Evolutionary conservation across 2,113 vertebrate species (phyloP).

Genomic region (Ardeotis arabs): DNA sequence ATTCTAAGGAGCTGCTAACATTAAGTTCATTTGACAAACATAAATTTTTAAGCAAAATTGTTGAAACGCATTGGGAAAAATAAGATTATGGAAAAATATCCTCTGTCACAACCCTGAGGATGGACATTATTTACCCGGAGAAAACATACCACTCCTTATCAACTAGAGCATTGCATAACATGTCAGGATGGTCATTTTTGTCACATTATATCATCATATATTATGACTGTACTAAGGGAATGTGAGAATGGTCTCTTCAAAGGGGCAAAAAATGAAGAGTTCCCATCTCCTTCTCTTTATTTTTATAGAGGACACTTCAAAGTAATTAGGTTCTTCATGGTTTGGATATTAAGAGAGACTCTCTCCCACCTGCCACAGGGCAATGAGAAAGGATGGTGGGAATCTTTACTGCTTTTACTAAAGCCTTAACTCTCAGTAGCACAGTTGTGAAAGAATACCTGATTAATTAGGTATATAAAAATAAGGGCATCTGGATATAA

Average conservation of each 20-base stretch:
- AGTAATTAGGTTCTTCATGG: background rate
- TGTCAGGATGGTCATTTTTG: background rate
- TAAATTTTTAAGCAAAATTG: background rate
- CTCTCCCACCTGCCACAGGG: background rate
- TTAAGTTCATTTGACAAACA: background rate
- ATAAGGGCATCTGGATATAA: background rate
- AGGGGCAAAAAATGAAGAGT: accelerated
- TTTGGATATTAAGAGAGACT: background rate
- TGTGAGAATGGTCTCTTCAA: background rate
- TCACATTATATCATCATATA: background rate
- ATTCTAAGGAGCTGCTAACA: background rate
- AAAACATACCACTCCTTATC: background rate
- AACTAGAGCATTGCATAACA: background rate
- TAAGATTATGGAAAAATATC: background rate
- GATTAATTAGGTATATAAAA: background rate
- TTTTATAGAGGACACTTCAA: background rate
- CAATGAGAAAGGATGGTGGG: background rate
- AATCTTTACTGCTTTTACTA: background rate
- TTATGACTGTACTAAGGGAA: background rate
- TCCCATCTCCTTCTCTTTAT: background rate
- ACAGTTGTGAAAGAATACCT: background rate
- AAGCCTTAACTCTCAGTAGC: background rate
- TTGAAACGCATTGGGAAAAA: background rate
- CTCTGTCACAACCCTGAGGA: background rate
- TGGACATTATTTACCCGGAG: background rate